phyloP scores from a whole-genome alignment of 2,797 vertebrate genomes.

The Oreortyx pictus region DNA sequence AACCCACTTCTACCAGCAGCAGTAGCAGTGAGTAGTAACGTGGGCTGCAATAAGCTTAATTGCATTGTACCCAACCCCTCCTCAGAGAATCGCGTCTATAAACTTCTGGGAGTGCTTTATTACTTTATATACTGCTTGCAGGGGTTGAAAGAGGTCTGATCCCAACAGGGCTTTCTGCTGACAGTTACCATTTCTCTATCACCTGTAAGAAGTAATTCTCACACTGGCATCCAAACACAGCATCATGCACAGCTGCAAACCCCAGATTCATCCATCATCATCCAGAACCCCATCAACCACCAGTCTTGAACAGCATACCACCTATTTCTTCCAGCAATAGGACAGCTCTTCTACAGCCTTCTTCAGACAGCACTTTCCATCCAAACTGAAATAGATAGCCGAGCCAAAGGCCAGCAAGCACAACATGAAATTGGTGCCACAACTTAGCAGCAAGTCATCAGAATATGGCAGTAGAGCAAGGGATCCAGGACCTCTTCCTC shows the following conservation, averaged over 20 bases:
- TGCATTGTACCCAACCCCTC: accelerated
- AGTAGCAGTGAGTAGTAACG: accelerated
- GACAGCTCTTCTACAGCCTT: not conserved
- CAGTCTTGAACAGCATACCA: accelerated
- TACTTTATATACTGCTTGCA: not conserved
- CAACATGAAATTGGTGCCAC: not conserved
- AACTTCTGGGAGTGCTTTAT: not conserved
- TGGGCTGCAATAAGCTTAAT: not conserved
- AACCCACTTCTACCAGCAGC: not conserved
- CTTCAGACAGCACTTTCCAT: not conserved
- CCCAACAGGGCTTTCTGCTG: not conserved
- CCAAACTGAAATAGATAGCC: not conserved
- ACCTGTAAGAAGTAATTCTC: not conserved
- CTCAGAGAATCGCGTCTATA: not conserved
- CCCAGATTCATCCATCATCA: not conserved
- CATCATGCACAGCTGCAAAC: not conserved
- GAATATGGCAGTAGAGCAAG: not conserved
- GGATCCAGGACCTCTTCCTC: not conserved
- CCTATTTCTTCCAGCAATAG: not conserved
- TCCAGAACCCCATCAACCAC: not conserved
- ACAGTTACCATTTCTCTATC: not conserved
- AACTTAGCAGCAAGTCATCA: not conserved
- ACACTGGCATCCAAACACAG: not conserved
- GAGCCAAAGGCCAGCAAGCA: not conserved
- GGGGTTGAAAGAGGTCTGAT: not conserved